These are phyloP conservation scores for Terrapene triunguis DNA, from an alignment of 2,113 vertebrate species.

Conservation along the genomic window DNA sequence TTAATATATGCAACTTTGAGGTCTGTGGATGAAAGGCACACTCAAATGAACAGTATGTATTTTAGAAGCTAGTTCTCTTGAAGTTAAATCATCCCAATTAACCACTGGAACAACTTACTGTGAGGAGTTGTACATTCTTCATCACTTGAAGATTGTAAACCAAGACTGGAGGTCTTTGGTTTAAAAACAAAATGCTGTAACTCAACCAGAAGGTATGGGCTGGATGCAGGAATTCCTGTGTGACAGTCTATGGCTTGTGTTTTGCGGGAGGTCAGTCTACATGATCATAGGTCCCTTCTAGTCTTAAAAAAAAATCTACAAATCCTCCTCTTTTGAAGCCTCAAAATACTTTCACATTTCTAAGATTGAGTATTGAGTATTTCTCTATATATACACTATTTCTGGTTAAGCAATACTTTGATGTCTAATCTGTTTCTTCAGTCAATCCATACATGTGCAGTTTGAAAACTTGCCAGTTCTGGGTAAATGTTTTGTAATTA, in stretches of 20 bases:
- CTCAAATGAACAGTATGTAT: not conserved
- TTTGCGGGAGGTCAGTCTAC: not conserved
- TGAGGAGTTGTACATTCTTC: not conserved
- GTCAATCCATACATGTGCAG: not conserved
- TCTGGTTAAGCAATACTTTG: not conserved
- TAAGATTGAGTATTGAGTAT: no score
- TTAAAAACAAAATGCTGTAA: fast-evolving
- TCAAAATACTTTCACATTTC: not conserved
- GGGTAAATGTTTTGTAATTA: constrained; percentile 35
- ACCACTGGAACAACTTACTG: not conserved
- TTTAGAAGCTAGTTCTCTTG: not conserved
- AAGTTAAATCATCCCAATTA: not conserved
- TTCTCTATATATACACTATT: no score
- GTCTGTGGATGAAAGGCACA: not conserved
- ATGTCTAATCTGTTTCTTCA: not conserved
- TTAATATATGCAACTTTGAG: not conserved
- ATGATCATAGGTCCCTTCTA: not conserved
- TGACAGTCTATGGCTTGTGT: not conserved
- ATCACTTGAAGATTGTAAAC: not conserved
- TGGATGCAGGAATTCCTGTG: not conserved
- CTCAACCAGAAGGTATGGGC: not conserved
- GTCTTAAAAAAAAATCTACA: not conserved
- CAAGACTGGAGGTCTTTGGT: not conserved
- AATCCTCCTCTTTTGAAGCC: not conserved
- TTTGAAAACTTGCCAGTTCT: not conserved